phyloP scores from a whole-genome alignment of 2,113 vertebrate genomes.

The Pelobates fuscus region DNA sequence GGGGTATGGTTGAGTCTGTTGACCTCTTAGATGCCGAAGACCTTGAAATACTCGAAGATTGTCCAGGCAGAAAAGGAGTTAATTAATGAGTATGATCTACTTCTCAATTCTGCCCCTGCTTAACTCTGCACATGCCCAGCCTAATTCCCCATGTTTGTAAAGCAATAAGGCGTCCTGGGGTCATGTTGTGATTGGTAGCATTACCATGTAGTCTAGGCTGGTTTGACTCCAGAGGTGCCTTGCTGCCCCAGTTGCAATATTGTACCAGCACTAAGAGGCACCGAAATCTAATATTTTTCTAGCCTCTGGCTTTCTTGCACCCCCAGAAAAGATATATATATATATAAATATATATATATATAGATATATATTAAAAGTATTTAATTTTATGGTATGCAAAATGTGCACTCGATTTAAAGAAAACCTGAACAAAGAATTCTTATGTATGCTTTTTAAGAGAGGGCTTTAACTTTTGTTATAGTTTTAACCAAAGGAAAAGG shows the following conservation, averaged over 20 bases:
- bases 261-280: conserved; percentile 43
- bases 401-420: conserved; percentile 73
- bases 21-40: conserved; percentile 22
- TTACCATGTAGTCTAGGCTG: conserved; percentile 23
- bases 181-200: conserved; percentile 5
- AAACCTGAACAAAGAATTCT: conserved; percentile 54
- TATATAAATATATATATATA: not conserved
- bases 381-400: conserved; percentile 74
- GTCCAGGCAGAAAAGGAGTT: conserved; percentile 4
- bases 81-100: not conserved
- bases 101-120: conserved; percentile 11
- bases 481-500: conserved; percentile 84
- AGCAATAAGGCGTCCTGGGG: conserved; percentile 43
- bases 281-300: conserved; percentile 46
- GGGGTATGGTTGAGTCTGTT: conserved; percentile 5
- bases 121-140: conserved; percentile 16
- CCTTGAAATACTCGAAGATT: conserved; percentile 9
- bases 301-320: conserved; percentile 35
- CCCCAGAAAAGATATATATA: conserved; percentile 27
- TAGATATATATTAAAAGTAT: conserved; percentile 26
- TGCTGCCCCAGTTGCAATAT: conserved; percentile 34
- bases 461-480: conserved; percentile 83
- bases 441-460: conserved; percentile 77
- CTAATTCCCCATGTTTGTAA: not conserved
- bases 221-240: conserved; percentile 35